Conservation (phyloP, 1,140 invertebrate genomes). For the Drosophila tsacasi region DNA sequence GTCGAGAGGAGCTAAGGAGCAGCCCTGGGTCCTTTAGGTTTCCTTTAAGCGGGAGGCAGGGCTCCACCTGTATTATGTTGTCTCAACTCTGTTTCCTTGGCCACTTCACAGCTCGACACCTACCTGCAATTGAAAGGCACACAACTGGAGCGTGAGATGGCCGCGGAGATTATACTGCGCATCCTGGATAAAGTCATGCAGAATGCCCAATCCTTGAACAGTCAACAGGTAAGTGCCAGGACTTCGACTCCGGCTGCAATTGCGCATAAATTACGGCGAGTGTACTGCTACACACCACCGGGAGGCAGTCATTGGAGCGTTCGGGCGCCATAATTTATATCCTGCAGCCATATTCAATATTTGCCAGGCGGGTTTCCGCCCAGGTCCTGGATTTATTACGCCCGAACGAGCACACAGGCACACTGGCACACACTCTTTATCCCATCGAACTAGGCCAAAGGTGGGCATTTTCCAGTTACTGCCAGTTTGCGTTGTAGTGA, state of each 20-base stretch:
- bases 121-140: constrained; percentile 85
- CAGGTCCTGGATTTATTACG: constrained; percentile 60
- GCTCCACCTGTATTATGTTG: constrained; percentile 39
- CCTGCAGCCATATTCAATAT: constrained; percentile 81
- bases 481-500: not conserved
- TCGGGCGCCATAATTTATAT: constrained; percentile 76
- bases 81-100: constrained; percentile 54
- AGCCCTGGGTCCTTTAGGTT: constrained; percentile 4
- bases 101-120: constrained; percentile 80
- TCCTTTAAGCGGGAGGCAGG: not conserved
- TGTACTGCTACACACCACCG: constrained; percentile 17
- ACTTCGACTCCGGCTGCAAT: constrained; percentile 41
- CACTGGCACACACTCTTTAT: constrained; percentile 18
- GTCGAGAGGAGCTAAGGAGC: constrained; percentile 4
- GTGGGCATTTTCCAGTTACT: constrained; percentile 42
- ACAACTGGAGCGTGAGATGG: constrained; percentile 85
- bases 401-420: constrained; percentile 10
- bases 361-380: constrained; percentile 62
- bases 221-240: constrained; percentile 81
- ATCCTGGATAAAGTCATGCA: constrained; percentile 85
- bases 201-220: constrained; percentile 84
- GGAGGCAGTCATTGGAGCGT: constrained; percentile 46
- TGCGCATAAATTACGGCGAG: constrained; percentile 67
- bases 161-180: constrained; percentile 82
- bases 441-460: constrained; percentile 15